Percentiles rank a stretch among this genome's conserved stretches.
Evolutionary conservation across 1,140 invertebrate genomes (phyloP).

Genomic region (Sarcophaga bullata): DNA sequence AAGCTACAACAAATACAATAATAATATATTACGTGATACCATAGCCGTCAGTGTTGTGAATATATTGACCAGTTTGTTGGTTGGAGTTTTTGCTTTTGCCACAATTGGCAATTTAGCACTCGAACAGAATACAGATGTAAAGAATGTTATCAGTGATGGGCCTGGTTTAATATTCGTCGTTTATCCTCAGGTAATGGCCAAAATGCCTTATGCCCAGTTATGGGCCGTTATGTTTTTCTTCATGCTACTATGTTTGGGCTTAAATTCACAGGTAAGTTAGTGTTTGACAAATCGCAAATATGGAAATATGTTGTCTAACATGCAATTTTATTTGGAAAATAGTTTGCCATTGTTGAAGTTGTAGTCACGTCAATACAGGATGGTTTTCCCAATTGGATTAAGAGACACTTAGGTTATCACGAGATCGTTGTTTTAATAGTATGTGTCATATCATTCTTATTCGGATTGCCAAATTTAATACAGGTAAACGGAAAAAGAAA

Average conservation of each 20-base stretch:
- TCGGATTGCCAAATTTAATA: constrained; percentile 86
- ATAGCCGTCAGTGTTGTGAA: constrained; percentile 84
- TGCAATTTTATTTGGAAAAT: constrained; percentile 39
- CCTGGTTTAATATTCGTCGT: constrained; percentile 90
- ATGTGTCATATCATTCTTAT: constrained; percentile 83
- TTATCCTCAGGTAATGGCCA: constrained; percentile 88
- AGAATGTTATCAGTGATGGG: constrained; percentile 85
- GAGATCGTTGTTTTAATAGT: constrained; percentile 86
- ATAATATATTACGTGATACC: constrained; percentile 88
- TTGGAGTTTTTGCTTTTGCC: constrained; percentile 88
- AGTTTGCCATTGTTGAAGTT: constrained; percentile 92
- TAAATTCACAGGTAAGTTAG: constrained; percentile 84
- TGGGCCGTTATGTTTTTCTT: constrained; percentile 92
- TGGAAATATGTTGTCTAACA: constrained; percentile 9
- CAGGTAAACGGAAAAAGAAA: constrained; percentile 64
- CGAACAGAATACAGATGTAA: constrained; percentile 80
- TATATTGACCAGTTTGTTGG: constrained; percentile 83
- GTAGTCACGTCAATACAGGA: constrained; percentile 93
- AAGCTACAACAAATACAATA: constrained; percentile 94
- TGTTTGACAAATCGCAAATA: neutral
- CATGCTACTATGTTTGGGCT: constrained; percentile 87
- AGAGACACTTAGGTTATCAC: constrained; percentile 82
- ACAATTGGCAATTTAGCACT: constrained; percentile 87
- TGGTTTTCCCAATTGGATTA: constrained; percentile 86
- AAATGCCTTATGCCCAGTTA: constrained; percentile 86